Evolutionary conservation across 2,888 invertebrate genomes (phyloP).

Genomic region (Neuroscelio doddi): DNA sequence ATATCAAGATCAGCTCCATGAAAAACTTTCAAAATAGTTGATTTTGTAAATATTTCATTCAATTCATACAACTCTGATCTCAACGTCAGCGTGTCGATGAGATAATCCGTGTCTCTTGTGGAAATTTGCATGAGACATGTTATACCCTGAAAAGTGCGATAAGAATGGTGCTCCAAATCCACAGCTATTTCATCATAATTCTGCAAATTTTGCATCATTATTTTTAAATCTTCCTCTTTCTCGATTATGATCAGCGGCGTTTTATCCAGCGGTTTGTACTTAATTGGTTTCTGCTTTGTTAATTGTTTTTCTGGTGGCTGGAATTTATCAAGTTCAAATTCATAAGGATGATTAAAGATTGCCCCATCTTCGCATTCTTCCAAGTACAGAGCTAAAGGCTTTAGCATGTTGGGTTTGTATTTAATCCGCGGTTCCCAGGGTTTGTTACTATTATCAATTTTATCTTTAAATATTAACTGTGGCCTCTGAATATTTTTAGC

Average conservation of each 20-base stretch:
- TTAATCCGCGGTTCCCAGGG: slow-evolving; percentile 89
- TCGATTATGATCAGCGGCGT: slow-evolving; percentile 82
- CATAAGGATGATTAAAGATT: slow-evolving; percentile 87
- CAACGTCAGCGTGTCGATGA: slow-evolving; percentile 90
- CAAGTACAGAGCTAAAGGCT: slow-evolving; percentile 83
- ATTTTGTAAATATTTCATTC: slow-evolving; percentile 93
- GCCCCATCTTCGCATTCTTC: slow-evolving; percentile 79
- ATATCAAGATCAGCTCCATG: slow-evolving; percentile 89
- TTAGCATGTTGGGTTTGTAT: slow-evolving; percentile 90
- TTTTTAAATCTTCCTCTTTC: slow-evolving; percentile 77
- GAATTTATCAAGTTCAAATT: slow-evolving; percentile 86
- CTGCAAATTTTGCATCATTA: slow-evolving; percentile 79
- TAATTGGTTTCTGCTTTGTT: slow-evolving; percentile 69
- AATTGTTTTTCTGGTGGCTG: slow-evolving; percentile 75
- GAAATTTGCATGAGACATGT: slow-evolving; percentile 98
- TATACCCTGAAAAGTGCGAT: slow-evolving; percentile 92
- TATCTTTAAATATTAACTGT: slow-evolving; percentile 87
- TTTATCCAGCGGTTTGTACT: slow-evolving; percentile 75
- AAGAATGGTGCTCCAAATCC: slow-evolving; percentile 95
- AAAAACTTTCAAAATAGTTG: slow-evolving; percentile 92
- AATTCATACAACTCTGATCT: slow-evolving; percentile 86
- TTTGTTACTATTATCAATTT: slow-evolving; percentile 85
- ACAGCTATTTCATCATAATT: slow-evolving; percentile 85
- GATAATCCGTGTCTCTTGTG: slow-evolving; percentile 84
- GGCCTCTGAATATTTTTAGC: slow-evolving; percentile 85